phyloP scores from a whole-genome alignment of 1,140 invertebrate species.

The Galleria mellonella region DNA sequence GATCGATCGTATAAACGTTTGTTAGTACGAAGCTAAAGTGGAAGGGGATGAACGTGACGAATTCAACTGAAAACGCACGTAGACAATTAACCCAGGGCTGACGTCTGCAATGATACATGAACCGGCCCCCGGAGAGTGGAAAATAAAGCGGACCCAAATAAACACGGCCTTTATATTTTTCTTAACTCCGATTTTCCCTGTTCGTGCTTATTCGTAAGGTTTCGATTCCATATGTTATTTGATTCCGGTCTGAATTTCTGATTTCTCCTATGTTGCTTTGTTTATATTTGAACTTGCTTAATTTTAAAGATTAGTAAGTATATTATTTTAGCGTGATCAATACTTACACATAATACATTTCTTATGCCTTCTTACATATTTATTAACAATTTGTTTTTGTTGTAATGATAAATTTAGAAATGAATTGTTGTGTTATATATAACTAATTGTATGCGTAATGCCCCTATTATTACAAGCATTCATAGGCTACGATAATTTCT shows the following conservation, averaged over 20 bases:
- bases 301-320: neutral
- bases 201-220: neutral
- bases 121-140: slow-evolving; percentile 17
- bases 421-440: too few species aligned
- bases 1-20: slow-evolving; percentile 1
- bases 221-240: neutral
- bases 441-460: too few species aligned
- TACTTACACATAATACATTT: too few species aligned
- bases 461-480: too few species aligned
- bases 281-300: neutral
- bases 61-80: slow-evolving; percentile 51
- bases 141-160: slow-evolving; percentile 27
- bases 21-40: slow-evolving; percentile 2
- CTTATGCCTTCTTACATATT: too few species aligned
- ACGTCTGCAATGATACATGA: slow-evolving; percentile 42
- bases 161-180: slow-evolving; percentile 18
- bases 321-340: too few species aligned
- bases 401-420: too few species aligned
- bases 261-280: neutral
- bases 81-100: slow-evolving; percentile 46
- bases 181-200: slow-evolving; percentile 1
- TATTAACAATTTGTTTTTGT: too few species aligned
- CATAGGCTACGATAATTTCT: too few species aligned
- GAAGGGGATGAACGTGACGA: slow-evolving; percentile 30
- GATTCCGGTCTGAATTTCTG: too few species aligned